Evolutionary conservation across 2,113 vertebrate species (phyloP).

Genomic region (Cebidichthys violaceus): DNA sequence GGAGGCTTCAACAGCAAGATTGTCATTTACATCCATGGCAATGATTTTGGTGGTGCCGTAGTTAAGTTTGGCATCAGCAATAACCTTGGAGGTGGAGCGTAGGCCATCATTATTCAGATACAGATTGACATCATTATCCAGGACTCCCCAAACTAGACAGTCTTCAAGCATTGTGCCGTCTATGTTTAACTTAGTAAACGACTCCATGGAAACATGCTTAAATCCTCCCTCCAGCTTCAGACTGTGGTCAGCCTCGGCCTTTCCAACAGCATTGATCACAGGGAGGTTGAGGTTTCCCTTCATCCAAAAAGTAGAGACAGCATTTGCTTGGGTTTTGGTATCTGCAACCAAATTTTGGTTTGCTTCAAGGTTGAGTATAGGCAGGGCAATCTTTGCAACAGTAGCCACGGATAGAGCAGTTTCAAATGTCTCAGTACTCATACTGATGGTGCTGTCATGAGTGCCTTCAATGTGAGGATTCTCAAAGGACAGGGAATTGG

Average conservation of each 20-base stretch:
- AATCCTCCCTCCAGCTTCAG: slow-evolving; percentile 85
- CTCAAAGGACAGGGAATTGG: slow-evolving; percentile 87
- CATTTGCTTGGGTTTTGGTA: slow-evolving; percentile 84
- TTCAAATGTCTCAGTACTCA: slow-evolving; percentile 85
- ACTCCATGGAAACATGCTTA: slow-evolving; percentile 87
- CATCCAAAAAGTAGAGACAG: slow-evolving; percentile 83
- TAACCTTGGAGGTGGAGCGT: slow-evolving; percentile 84
- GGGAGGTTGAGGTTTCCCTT: slow-evolving; percentile 83
- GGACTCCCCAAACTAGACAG: slow-evolving; percentile 81
- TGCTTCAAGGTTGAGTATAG: slow-evolving; percentile 84
- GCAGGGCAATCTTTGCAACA: slow-evolving; percentile 76
- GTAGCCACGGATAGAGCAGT: slow-evolving; percentile 80
- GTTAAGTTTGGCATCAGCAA: slow-evolving; percentile 79
- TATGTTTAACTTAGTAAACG: slow-evolving; percentile 79
- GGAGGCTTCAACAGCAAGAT: slow-evolving; percentile 86
- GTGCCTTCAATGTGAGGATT: slow-evolving; percentile 86
- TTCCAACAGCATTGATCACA: slow-evolving; percentile 80
- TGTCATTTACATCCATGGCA: slow-evolving; percentile 85
- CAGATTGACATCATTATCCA: slow-evolving; percentile 84
- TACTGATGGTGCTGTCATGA: slow-evolving; percentile 87
- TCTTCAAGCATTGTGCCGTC: slow-evolving; percentile 80
- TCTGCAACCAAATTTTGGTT: slow-evolving; percentile 88
- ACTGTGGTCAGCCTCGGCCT: slow-evolving; percentile 81
- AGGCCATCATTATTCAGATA: slow-evolving; percentile 86
- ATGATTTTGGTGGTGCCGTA: slow-evolving; percentile 76